These are phyloP conservation scores for Yponomeuta plumbellus DNA, from an alignment of 2,888 invertebrate genomes.

Conservation along the genomic window DNA sequence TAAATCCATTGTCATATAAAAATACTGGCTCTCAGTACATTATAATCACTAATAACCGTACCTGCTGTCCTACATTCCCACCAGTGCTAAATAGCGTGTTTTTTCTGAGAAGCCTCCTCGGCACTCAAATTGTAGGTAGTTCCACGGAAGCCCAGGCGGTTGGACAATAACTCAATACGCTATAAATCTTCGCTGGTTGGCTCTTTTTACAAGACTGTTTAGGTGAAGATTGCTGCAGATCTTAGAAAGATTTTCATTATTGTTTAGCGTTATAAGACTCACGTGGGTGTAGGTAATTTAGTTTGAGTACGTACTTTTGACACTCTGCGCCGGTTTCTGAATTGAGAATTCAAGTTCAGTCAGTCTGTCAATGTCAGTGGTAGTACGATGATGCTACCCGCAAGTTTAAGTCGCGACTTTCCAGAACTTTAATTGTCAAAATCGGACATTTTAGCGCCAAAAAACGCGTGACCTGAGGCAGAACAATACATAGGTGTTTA, in stretches of 20 bases:
- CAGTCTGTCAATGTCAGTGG: no score
- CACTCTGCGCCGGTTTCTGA: no score
- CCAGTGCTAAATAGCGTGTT: neutral
- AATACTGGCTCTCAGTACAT: neutral
- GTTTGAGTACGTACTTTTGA: no score
- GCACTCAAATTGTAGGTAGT: neutral
- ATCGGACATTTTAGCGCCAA: no score
- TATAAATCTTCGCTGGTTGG: conserved; percentile 30
- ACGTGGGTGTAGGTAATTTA: no score
- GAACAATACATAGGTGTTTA: no score
- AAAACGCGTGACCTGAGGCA: no score
- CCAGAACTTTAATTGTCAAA: no score
- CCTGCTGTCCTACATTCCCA: neutral
- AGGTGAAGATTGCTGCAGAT: neutral
- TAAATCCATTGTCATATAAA: no score
- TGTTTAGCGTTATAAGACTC: neutral
- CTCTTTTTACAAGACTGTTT: neutral
- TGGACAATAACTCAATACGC: conserved; percentile 30
- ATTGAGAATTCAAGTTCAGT: no score
- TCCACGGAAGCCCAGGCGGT: neutral
- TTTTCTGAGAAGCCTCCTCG: neutral
- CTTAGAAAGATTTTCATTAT: neutral
- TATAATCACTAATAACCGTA: neutral
- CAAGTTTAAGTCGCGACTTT: no score
- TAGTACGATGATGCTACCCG: no score